Evolutionary conservation across 2,113 vertebrate genomes (phyloP).

Genomic region (Apus apus): DNA sequence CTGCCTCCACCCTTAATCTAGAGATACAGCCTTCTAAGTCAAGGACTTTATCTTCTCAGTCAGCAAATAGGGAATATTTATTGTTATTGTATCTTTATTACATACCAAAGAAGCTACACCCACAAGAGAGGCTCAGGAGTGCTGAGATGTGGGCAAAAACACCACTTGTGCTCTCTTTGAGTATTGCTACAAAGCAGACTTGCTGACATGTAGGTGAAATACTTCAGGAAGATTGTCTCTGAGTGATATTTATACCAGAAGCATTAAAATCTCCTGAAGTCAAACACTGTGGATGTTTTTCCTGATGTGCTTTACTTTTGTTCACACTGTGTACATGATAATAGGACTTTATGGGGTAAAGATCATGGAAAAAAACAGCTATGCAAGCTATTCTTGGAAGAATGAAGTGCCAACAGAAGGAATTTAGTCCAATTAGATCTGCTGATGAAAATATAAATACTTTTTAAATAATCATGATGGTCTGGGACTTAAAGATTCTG

Average conservation of each 20-base stretch:
- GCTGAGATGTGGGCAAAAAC: background rate
- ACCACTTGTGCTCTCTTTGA: background rate
- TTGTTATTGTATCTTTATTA: background rate
- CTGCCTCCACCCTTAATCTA: background rate
- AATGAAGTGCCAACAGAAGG: background rate
- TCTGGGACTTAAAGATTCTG: constrained; percentile 11
- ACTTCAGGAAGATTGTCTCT: background rate
- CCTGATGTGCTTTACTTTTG: background rate
- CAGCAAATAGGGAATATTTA: background rate
- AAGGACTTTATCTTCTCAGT: background rate
- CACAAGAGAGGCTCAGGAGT: background rate
- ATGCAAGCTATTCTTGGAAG: background rate
- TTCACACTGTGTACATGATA: background rate
- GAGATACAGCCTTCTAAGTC: background rate
- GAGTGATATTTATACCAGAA: background rate
- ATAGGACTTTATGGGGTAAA: background rate
- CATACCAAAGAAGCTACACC: background rate
- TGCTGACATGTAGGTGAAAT: background rate
- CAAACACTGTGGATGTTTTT: background rate
- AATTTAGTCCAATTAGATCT: constrained; percentile 35
- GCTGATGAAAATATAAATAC: constrained; percentile 29
- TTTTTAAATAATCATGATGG: background rate
- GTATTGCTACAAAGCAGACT: background rate
- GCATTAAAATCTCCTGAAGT: background rate
- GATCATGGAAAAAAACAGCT: background rate